Evolutionary conservation across 2,113 vertebrate species (phyloP).

Genomic region (Cettia cetti): DNA sequence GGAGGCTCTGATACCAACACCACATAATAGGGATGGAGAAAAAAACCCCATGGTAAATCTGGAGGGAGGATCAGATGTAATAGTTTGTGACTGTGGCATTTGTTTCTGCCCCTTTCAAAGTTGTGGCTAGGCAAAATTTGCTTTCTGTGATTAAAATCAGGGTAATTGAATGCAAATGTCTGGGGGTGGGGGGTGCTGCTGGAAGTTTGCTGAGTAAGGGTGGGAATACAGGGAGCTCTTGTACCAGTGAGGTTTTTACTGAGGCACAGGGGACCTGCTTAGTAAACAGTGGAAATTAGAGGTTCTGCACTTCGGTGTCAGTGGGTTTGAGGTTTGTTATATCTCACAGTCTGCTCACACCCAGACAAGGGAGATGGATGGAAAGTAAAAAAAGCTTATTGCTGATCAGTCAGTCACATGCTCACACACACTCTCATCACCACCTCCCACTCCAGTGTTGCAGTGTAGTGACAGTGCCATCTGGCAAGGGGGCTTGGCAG

Average conservation of each 20-base stretch:
- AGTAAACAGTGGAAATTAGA: not conserved
- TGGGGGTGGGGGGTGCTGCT: not conserved
- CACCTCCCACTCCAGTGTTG: accelerated
- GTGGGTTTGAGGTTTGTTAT: not conserved
- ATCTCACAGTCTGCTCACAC: not conserved
- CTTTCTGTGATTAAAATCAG: not conserved
- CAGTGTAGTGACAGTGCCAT: accelerated
- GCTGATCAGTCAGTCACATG: not conserved
- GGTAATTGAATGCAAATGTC: not conserved
- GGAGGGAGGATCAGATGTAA: not conserved
- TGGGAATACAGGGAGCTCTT: not conserved
- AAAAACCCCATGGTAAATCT: not conserved
- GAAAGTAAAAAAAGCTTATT: not conserved
- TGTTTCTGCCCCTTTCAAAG: not conserved
- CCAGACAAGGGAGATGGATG: not conserved
- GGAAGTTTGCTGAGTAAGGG: not conserved
- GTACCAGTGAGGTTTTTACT: not conserved
- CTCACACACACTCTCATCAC: accelerated
- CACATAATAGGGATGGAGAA: not conserved
- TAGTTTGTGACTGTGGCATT: not conserved
- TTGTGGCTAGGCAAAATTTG: not conserved
- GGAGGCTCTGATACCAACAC: not conserved
- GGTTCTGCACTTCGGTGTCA: not conserved
- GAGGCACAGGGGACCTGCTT: not conserved
- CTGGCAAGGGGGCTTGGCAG: not conserved